These are phyloP conservation scores for Cistogaster globosa DNA, from an alignment of 2,888 invertebrate genomes.

Conservation along the genomic window DNA sequence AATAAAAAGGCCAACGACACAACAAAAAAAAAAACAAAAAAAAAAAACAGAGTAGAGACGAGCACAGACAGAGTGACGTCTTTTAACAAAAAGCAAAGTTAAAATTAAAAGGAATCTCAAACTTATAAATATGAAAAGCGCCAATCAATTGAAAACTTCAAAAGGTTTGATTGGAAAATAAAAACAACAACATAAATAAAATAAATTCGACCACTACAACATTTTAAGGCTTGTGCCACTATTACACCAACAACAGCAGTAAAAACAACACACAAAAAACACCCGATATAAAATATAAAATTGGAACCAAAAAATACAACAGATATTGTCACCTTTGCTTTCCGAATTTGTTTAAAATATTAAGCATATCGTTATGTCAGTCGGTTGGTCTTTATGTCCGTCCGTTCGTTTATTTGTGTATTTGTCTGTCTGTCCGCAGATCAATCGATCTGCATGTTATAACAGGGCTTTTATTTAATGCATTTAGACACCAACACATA, in stretches of 20 bases:
- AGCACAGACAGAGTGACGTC: slow-evolving; percentile 69
- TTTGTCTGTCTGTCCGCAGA: slow-evolving; percentile 22
- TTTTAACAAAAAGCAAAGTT: slow-evolving; percentile 21
- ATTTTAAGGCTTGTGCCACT: slow-evolving; percentile 64
- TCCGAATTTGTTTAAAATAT: slow-evolving; percentile 41
- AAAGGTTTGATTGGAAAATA: slow-evolving; percentile 37
- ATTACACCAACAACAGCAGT: slow-evolving; percentile 21
- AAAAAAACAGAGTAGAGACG: slow-evolving; percentile 2
- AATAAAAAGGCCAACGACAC: slow-evolving; percentile 9
- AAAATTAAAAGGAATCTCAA: slow-evolving; percentile 39
- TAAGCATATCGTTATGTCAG: slow-evolving; percentile 35
- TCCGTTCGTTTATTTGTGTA: background rate
- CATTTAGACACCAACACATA: slow-evolving; percentile 70
- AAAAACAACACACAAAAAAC: slow-evolving; percentile 10
- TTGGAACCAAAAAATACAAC: background rate
- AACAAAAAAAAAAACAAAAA: too few species aligned
- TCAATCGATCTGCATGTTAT: slow-evolving; percentile 56
- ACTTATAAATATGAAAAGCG: slow-evolving; percentile 51
- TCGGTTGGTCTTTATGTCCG: slow-evolving; percentile 17
- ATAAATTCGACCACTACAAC: slow-evolving; percentile 24
- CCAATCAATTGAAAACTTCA: slow-evolving; percentile 68
- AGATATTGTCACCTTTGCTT: slow-evolving; percentile 66
- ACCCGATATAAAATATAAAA: background rate
- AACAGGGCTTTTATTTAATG: slow-evolving; percentile 67
- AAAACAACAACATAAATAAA: slow-evolving; percentile 20